Base-by-base conservation (phyloP, 2,888 invertebrate genomes). In the Rosalia funebris region DNA sequence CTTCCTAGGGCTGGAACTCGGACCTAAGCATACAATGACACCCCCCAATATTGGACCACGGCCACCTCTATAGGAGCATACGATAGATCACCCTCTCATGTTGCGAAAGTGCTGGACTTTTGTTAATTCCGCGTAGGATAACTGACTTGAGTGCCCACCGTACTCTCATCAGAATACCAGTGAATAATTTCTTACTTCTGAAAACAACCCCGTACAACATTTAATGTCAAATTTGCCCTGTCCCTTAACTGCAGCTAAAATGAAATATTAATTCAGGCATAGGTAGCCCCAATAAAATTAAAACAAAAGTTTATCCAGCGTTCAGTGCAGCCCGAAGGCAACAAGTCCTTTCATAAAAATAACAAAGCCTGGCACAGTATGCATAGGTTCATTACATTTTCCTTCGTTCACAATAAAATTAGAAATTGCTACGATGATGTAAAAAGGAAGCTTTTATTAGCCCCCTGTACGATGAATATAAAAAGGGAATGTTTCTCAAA, bases 241-340 rank as follows among this genome's bases (percentile, higher is more conserved):
- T n/a, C 12, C 36, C 9, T 34, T 46, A 12, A 14, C 34, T 46
- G 31, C 32, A n/a, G n/a, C n/a, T n/a, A n/a, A 11, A 37, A 48
- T 48, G 37, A 37, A 48, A 37, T 20, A 36, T 37, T 36, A 37
- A 48, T 20, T 17, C 37, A 14, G 15, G 36, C 17, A 45, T 39
- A 37, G 37, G 45, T 47, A 47, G 47, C 45, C 42, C 41, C 46
- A 59, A 59, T 53, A 47, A 59, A 59, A 53, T 59, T 59, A 59
- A 41, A 59, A 54, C 53, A 59, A 59, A 59, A 54, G 41, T 3
- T 25, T 25, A 25, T 25, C 7, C 25, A 7, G 4, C 25, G 25
- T 25, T 25, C 25, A 37, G 53, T 25, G 47, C 46, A 32, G 53
- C 53, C 42, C n/a, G 10, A 46, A 41, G 59, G 39, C 41, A 41